Evolutionary conservation across 2,888 invertebrate species (phyloP), one percentile per base, ranked within the genome.

Genomic region (Liposcelis brunnea): DNA sequence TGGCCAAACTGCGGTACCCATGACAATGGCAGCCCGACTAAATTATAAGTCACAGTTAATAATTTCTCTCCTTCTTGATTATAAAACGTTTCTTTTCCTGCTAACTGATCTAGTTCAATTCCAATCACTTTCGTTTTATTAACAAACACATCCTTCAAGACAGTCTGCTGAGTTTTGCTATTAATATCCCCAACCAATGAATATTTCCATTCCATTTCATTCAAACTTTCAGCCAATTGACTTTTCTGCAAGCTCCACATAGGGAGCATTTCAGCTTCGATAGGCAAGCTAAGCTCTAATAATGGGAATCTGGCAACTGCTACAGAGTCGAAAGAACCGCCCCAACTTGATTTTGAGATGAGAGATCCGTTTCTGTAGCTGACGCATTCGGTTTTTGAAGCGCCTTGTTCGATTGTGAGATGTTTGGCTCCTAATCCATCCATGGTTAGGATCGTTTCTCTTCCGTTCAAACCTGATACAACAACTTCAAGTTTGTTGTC

Each of bases 21-120:
- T 1, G 80, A 77, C 46, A 85, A 70, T n/a, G 93, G 91, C 43
- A 91, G 66, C 1, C 93, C 93, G 34, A 86, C 83, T 31, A 79
- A 80, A 63, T 94, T 90, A 58, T 89, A 94, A 12, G 80, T 77
- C 42, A 91, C 81, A 1, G 83, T 81, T 48, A 95, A 70, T 26
- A 95, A 69, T 46, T 53, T 54, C n/a, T 56, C 55, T 50, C 81
- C 74, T 49, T 85, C 80, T 51, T 80, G 75, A 60, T 91, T 87
- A 57, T 85, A 87, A 61, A 94, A 84, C 1, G 84, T 86, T 64
- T 93, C 91, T 33, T 80, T 79, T 53, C 87, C 85, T 36, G 82
- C 81, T 49, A 83, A 83, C 59, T 91, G 86, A 59, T 95, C 90
- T 58, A 90, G 93, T 62, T 93, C 90, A 43, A 94, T 80, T 12